phyloP scores from a whole-genome alignment of 2,888 invertebrate species.

The Petrolisthes manimaculis region DNA sequence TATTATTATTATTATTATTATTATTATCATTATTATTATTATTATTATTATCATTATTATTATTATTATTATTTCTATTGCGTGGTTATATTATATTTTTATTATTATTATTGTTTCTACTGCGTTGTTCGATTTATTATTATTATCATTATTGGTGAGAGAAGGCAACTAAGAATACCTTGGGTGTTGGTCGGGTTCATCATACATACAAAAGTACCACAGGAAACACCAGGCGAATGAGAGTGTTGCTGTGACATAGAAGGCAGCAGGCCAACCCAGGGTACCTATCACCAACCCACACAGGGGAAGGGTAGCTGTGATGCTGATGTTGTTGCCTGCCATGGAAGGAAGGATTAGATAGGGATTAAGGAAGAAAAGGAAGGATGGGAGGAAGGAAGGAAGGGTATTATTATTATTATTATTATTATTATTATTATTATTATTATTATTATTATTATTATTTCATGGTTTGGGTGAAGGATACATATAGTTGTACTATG shows the following conservation, averaged over 20 bases:
- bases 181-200: constrained; percentile 12
- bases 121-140: no score
- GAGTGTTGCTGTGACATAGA: constrained; percentile 27
- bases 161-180: neutral
- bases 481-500: no score
- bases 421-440: no score
- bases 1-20: no score
- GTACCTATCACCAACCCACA: constrained; percentile 84
- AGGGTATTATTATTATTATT: neutral
- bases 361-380: neutral
- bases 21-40: no score
- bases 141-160: no score
- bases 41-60: no score
- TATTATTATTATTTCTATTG: no score
- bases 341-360: neutral
- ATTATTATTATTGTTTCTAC: no score
- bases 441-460: no score
- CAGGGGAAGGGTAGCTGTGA: constrained; percentile 89
- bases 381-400: neutral
- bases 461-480: no score
- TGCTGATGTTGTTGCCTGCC: constrained; percentile 88
- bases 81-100: no score
- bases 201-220: constrained; percentile 38
- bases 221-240: constrained; percentile 30
- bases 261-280: constrained; percentile 80